A percentile compares a stretch with the other conserved stretches of the same genome.
Conservation (phyloP, 2,888 invertebrate genomes). For the Lottia scabra region DNA sequence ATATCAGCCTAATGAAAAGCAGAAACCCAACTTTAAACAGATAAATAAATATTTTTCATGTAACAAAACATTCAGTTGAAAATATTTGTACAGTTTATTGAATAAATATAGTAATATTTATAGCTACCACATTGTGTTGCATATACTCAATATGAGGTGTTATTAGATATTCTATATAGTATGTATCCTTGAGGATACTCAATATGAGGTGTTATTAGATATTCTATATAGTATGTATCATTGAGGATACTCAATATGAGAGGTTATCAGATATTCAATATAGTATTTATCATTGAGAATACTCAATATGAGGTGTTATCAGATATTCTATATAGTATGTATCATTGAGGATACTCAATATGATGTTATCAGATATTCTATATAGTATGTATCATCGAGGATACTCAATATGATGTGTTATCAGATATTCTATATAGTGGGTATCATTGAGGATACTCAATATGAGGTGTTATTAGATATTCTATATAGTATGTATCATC, state of each 20-base stretch:
- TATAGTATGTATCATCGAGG: constrained; percentile 1
- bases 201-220: too few relatives aligned
- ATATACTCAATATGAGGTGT: too few relatives aligned
- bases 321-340: not conserved
- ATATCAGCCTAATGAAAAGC: too few relatives aligned
- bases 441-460: not conserved
- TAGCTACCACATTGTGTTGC: too few relatives aligned
- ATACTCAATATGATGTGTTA: too few relatives aligned
- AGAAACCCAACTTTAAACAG: too few relatives aligned
- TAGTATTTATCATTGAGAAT: not conserved
- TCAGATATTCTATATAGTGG: not conserved
- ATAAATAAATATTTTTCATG: too few relatives aligned
- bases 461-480: too few relatives aligned
- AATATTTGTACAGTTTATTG: too few relatives aligned
- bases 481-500: not conserved
- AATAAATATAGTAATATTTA: too few relatives aligned
- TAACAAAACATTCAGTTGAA: too few relatives aligned
- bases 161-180: not conserved
- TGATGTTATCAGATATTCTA: not conserved
- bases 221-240: not conserved
- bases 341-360: not conserved
- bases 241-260: not conserved
- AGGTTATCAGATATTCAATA: not conserved
- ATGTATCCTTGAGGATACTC: not conserved
- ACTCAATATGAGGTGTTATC: too few relatives aligned